Evolutionary conservation across 2,888 invertebrate genomes (phyloP).

Genomic region (Zootermopsis nevadensis): DNA sequence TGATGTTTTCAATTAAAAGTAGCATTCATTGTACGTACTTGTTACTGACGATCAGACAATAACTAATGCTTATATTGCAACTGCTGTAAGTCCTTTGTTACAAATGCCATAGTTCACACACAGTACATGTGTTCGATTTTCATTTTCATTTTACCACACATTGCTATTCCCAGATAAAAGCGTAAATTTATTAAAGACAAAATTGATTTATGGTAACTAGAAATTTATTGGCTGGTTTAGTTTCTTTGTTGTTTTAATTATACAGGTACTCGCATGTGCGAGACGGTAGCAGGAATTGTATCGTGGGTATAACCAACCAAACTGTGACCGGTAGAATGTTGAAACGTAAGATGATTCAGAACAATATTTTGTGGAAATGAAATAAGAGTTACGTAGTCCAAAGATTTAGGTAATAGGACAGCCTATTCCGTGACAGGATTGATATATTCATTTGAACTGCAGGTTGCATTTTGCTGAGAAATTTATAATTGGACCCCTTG

Average conservation of each 20-base stretch:
- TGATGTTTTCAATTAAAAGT: background rate
- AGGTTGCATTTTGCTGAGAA: background rate
- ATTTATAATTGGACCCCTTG: too few species aligned
- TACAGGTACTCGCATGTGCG: background rate
- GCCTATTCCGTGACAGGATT: background rate
- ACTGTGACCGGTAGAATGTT: too few species aligned
- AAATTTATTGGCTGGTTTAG: constrained; percentile 3
- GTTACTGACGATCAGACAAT: background rate
- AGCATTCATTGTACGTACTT: background rate
- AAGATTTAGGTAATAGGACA: background rate
- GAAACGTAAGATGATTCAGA: background rate
- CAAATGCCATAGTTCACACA: constrained; percentile 9
- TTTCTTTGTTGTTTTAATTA: constrained; percentile 16
- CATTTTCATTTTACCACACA: background rate
- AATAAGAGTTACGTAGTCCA: background rate
- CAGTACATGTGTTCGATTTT: background rate
- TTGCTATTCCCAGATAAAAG: background rate
- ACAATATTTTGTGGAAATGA: constrained; percentile 11
- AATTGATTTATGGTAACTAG: background rate
- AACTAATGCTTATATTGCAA: background rate
- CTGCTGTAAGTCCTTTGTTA: background rate
- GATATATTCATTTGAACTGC: background rate
- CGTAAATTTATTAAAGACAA: constrained; percentile 7
- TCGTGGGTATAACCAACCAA: too few species aligned
- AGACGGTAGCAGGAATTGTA: too few species aligned